Percentiles rank a stretch among this genome's conserved stretches.
Conservation (phyloP, 1,140 invertebrate genomes). For the Antheraea pernyi region DNA sequence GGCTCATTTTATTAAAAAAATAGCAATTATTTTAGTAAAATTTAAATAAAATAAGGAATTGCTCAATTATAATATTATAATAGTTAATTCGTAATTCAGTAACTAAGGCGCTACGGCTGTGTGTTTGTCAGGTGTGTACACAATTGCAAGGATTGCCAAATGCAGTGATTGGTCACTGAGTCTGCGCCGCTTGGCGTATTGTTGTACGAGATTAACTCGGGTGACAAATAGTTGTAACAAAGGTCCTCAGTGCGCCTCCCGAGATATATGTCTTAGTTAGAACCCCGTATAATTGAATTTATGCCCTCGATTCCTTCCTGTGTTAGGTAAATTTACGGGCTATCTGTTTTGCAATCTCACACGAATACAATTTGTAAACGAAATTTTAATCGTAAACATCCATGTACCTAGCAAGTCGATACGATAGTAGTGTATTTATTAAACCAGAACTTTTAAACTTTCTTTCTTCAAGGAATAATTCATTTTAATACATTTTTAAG, state of each 20-base stretch:
- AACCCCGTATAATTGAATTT: conserved; percentile 9
- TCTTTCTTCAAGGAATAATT: too few relatives aligned
- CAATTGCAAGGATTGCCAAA: conserved; percentile 4
- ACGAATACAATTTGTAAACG: background rate
- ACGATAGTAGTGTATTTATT: too few relatives aligned
- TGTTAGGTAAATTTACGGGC: conserved; percentile 6
- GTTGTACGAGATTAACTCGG: conserved; percentile 8
- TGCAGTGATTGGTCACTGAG: conserved; percentile 11
- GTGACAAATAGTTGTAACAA: conserved; percentile 12
- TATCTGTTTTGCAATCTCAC: background rate
- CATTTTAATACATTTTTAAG: too few relatives aligned
- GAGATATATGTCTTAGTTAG: conserved; percentile 1
- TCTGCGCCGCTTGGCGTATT: background rate
- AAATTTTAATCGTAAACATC: background rate
- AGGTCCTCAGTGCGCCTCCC: conserved; percentile 1
- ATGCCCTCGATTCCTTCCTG: background rate
- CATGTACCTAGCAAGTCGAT: too few relatives aligned
- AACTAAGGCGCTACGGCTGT: background rate
- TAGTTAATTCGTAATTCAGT: background rate
- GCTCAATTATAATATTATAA: background rate
- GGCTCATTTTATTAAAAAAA: too few relatives aligned
- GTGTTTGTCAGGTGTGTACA: background rate
- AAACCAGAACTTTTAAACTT: too few relatives aligned
- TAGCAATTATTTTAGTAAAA: too few relatives aligned
- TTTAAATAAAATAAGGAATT: too few relatives aligned